Base-by-base conservation (phyloP, 2,113 vertebrate genomes). In the Anoplopoma fimbria region DNA sequence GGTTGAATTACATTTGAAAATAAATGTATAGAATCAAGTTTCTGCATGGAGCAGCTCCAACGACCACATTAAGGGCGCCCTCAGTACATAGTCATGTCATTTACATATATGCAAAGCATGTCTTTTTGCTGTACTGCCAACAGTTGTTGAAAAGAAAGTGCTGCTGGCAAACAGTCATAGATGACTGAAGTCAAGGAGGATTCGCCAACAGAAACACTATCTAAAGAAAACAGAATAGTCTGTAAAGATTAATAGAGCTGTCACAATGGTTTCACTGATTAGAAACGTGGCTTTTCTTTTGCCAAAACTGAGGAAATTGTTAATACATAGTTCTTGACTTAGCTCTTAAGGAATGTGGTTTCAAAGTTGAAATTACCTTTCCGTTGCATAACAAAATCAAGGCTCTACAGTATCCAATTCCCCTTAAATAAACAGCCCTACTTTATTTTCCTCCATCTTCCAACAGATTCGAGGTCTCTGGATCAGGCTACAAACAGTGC, bases 381-480 rank as follows among this genome's bases (percentile, higher is more conserved):
- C 7, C 0, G 27, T 1, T 60, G 9, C 31, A 67, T 33, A 29
- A 8, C 15, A 72, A n/a, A 74, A 47, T 9, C 57, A 23, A 17
- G 9, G 9, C 19, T 71, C 3, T 15, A 4, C 14, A 15, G 9
- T 36, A 23, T 51, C 4, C 15, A 45, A 9, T 65, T 9, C 17
- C 17, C 2, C 1, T 72, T 55, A 25, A 73, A 63, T 85, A 45
- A 81, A 69, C 58, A 9, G 1, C 14, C 8, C 34, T 63, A 19
- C 23, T 36, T 64, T 61, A 4, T 77, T 42, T 72, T 40, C 9
- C 25, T 21, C 38, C n/a, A 3, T 77, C 29, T 88, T 72, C 69
- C 42, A 38, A 69, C 76, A 95, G 94, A 14, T 95, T 88, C 79
- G 0, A 8, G 5, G 1, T 94, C 9, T n/a, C 1, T 0, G 95